Evolutionary conservation across 1,140 invertebrate species (phyloP), one percentile per base, ranked within the genome.

Genomic region (Drosophila orosa): DNA sequence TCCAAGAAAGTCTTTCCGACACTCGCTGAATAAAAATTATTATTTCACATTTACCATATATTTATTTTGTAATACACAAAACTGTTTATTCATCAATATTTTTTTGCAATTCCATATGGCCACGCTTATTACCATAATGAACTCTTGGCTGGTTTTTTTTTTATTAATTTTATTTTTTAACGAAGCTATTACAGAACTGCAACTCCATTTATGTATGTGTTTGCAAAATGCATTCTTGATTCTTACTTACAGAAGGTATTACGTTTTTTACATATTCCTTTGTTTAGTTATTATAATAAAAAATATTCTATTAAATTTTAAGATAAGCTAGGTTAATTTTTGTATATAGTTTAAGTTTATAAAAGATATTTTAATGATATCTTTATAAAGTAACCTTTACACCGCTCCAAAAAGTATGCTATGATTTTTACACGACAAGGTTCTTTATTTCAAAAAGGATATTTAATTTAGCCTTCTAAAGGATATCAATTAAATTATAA

Each of bases 1-100:
- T 10, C 15, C 8, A 10, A 27, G 24, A 27, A 17, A 10, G 3
- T 5, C 8, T 25, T 27, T 15, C 4, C 8, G 19, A 22, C 12
- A 50, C 17, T 2, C n/a, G 29, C 27, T n/a, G 17, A 12, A 15
- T 22, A 52, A 9, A 33, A 50, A 15, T 33, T 9, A 33, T 52
- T 52, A 52, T 33, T 52, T 52, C 27, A 50, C 29, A 33, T 52
- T 9, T 15, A 19, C 12, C 12, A 5, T 15, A 50, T 22, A 52
- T 52, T 52, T 22, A 52, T 52, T 52, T 52, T 22, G 48, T 52
- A 52, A 52, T 52, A 52, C 29, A 19, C 5, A 52, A 52, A 52
- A 22, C 6, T 52, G 48, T 52, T 22, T 52, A 33, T 52, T 52
- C 48, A 52, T 33, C 48, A 52, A 12, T 15, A 8, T 15, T 33